These are phyloP conservation scores for Emmelina monodactyla DNA, from an alignment of 2,888 invertebrate species.

Conservation along the genomic window DNA sequence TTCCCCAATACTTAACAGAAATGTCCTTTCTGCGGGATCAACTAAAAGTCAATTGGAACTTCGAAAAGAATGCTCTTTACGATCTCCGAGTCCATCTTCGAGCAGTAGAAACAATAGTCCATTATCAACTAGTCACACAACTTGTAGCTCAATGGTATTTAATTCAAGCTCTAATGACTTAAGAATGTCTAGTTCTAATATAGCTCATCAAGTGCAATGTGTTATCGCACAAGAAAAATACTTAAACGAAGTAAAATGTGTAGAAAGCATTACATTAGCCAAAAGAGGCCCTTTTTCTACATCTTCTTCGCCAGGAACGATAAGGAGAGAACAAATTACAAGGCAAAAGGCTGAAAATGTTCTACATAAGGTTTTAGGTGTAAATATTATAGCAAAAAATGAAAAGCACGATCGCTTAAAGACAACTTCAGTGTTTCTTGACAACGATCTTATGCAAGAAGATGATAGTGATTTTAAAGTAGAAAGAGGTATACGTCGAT, in stretches of 20 bases:
- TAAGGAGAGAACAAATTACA: slow-evolving; percentile 50
- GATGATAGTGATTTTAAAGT: slow-evolving; percentile 49
- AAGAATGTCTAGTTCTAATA: slow-evolving; percentile 57
- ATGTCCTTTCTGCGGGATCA: slow-evolving; percentile 32
- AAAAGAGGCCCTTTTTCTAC: slow-evolving; percentile 37
- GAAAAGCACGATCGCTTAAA: slow-evolving; percentile 50
- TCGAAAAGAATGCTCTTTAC: slow-evolving; percentile 45
- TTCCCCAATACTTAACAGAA: slow-evolving; percentile 43
- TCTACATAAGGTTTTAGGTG: slow-evolving; percentile 54
- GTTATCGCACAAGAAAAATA: slow-evolving; percentile 63
- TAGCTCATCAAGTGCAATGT: slow-evolving; percentile 56
- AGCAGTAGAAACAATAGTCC: slow-evolving; percentile 59
- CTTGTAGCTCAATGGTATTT: slow-evolving; percentile 63
- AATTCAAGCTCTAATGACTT: slow-evolving; percentile 60
- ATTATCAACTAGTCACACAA: slow-evolving; percentile 58
- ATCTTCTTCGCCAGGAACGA: slow-evolving; percentile 42
- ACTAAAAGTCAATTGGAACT: slow-evolving; percentile 52
- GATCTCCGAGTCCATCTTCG: slow-evolving; percentile 54
- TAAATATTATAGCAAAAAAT: slow-evolving; percentile 52
- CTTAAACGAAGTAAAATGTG: slow-evolving; percentile 57
- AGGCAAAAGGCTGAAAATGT: slow-evolving; percentile 58
- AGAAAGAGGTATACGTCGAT: slow-evolving; percentile 47
- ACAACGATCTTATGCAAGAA: slow-evolving; percentile 48
- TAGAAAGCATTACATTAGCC: slow-evolving; percentile 53
- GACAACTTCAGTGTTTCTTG: slow-evolving; percentile 54